Evolutionary conservation across 2,888 invertebrate species (phyloP).

Genomic region (Eupeodes latifasciatus): DNA sequence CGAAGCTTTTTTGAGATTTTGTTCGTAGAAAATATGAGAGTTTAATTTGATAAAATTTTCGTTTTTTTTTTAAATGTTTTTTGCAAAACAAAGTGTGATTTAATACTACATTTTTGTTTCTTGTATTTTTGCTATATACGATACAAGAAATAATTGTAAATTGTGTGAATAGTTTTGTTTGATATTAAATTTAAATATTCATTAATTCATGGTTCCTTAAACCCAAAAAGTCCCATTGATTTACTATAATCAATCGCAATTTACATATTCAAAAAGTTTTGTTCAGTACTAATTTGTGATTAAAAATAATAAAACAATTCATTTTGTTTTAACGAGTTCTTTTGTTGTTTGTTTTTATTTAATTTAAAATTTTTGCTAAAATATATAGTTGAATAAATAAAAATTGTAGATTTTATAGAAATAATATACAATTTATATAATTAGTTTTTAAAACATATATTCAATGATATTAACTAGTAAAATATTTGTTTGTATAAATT

Average conservation of each 20-base stretch:
- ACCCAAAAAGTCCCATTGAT: not conserved
- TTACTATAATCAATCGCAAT: slow-evolving; percentile 12
- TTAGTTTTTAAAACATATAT: not conserved
- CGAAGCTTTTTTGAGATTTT: slow-evolving; percentile 60
- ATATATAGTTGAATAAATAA: not conserved
- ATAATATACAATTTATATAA: not conserved
- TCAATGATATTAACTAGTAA: not conserved
- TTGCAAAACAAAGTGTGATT: slow-evolving; percentile 42
- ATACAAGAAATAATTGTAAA: slow-evolving; percentile 51
- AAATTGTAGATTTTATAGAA: slow-evolving; percentile 9
- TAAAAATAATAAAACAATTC: not conserved
- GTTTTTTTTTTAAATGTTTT: slow-evolving; percentile 18
- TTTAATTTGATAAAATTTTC: slow-evolving; percentile 4
- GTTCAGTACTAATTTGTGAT: not conserved
- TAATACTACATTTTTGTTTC: slow-evolving; percentile 4
- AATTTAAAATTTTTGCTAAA: not conserved
- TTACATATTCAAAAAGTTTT: slow-evolving; percentile 7
- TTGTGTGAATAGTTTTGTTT: slow-evolving; percentile 69
- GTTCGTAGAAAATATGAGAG: slow-evolving; percentile 47
- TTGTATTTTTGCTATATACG: slow-evolving; percentile 3
- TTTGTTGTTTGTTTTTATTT: not conserved
- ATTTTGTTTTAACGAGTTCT: slow-evolving; percentile 15
- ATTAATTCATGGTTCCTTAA: slow-evolving; percentile 32
- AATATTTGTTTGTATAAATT: not conserved
- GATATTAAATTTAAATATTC: slow-evolving; percentile 39